These are phyloP conservation scores for Gila orcuttii DNA, from an alignment of 2,113 vertebrate genomes.

Conservation along the genomic window DNA sequence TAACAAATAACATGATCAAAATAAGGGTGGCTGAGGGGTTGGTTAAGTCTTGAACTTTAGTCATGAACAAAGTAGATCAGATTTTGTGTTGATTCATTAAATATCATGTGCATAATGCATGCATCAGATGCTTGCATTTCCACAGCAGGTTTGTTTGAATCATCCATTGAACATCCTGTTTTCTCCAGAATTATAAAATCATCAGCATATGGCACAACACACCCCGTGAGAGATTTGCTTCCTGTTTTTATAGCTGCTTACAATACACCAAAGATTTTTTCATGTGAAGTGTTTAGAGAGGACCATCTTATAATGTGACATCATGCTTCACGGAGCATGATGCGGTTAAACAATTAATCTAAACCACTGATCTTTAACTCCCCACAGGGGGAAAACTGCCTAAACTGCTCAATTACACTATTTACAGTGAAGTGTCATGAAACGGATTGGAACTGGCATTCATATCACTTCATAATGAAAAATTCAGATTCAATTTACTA, in stretches of 20 bases:
- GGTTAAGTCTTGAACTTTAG: background rate
- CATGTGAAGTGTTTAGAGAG: background rate
- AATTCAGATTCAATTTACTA: background rate
- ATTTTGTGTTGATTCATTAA: background rate
- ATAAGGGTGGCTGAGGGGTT: background rate
- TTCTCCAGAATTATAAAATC: background rate
- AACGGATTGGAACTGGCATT: background rate
- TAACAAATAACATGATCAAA: background rate
- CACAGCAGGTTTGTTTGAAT: conserved; percentile 13
- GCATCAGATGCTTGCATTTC: background rate
- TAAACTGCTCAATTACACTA: background rate
- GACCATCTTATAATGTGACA: background rate
- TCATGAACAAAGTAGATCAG: background rate
- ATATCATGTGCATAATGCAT: background rate
- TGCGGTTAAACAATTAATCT: background rate
- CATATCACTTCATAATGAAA: background rate
- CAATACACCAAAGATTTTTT: conserved; percentile 2
- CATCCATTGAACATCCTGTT: background rate
- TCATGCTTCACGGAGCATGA: background rate
- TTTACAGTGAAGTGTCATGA: background rate
- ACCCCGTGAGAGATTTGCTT: background rate
- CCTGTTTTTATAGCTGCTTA: conserved; percentile 2
- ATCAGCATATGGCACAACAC: conserved; percentile 17
- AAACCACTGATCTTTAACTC: background rate
- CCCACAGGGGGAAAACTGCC: background rate